phyloP scores from a whole-genome alignment of 2,113 vertebrate species.

The Etheostoma cragini region DNA sequence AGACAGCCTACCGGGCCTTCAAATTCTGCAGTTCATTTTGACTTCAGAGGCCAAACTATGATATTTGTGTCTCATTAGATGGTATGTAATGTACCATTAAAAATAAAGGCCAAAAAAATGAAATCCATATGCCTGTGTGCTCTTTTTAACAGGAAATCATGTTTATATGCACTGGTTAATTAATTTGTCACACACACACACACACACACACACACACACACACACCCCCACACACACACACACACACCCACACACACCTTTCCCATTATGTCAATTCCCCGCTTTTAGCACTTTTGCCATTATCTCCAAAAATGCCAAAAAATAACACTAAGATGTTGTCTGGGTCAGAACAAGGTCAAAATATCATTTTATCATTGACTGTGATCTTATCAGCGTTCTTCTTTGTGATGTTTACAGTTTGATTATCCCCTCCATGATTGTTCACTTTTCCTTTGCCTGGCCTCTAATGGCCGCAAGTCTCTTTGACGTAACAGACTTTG shows the following conservation, averaged over 20 bases:
- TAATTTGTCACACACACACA: conserved; percentile 6
- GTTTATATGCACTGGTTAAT: too few relatives aligned
- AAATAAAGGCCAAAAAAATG: too few relatives aligned
- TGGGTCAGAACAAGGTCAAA: conserved; percentile 47
- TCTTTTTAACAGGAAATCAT: too few relatives aligned
- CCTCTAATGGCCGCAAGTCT: conserved; percentile 1
- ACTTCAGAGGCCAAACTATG: too few relatives aligned
- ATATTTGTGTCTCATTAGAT: too few relatives aligned
- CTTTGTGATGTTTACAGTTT: conserved; percentile 50
- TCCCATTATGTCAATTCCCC: conserved; percentile 52
- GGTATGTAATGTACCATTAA: too few relatives aligned
- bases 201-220: conserved; percentile 9
- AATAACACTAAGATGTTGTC: conserved; percentile 47
- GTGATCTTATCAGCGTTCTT: conserved; percentile 53
- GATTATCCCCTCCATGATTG: conserved; percentile 11
- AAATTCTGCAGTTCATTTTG: too few relatives aligned
- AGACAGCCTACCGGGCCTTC: too few relatives aligned
- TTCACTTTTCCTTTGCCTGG: conserved; percentile 4
- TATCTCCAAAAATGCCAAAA: conserved; percentile 54
- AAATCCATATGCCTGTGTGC: too few relatives aligned
- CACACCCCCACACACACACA: conserved; percentile 7
- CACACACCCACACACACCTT: conserved; percentile 15
- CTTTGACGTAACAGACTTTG: conserved; percentile 13
- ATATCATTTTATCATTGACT: conserved; percentile 19
- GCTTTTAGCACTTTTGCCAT: conserved; percentile 55